Percentiles rank a stretch among this genome's conserved stretches.
Conservation (phyloP, 2,113 vertebrate species). For the Pituophis catenifer region DNA sequence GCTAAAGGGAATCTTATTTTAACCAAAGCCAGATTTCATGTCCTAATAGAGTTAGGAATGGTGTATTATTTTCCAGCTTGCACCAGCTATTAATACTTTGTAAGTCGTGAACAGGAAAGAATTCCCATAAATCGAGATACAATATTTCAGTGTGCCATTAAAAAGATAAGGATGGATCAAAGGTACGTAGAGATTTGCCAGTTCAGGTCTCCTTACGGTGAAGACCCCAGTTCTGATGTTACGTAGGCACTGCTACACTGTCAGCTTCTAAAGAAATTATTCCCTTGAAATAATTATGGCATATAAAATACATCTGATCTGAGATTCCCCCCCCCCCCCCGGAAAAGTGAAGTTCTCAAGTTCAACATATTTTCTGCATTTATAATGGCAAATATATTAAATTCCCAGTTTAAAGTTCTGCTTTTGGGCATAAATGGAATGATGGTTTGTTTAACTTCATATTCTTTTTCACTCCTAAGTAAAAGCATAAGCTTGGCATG, state of each 20-base stretch:
- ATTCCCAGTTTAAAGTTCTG: background rate
- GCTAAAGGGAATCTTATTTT: conserved; percentile 64
- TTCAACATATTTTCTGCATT: background rate
- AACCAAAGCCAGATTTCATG: conserved; percentile 70
- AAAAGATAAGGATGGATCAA: conserved; percentile 59
- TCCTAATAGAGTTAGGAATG: conserved; percentile 67
- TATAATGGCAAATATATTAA: background rate
- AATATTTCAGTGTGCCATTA: conserved; percentile 26
- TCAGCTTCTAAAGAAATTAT: conserved; percentile 9
- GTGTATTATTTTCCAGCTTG: conserved; percentile 68
- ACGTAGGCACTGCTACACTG: background rate
- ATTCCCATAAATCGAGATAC: conserved; percentile 63
- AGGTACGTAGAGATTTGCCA: conserved; percentile 34
- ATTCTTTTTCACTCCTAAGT: background rate
- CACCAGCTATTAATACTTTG: conserved; percentile 59
- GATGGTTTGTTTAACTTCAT: conserved; percentile 17
- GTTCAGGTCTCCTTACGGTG: background rate
- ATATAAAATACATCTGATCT: background rate
- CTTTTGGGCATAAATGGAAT: conserved; percentile 23
- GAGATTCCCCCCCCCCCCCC: background rate
- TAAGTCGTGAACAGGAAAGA: conserved; percentile 66
- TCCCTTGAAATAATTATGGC: fast-evolving
- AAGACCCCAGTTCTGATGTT: background rate
- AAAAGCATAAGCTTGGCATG: background rate
- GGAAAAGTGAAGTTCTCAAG: background rate